phyloP scores from a whole-genome alignment of 1,140 invertebrate genomes.

The Rhagoletis pomonella region DNA sequence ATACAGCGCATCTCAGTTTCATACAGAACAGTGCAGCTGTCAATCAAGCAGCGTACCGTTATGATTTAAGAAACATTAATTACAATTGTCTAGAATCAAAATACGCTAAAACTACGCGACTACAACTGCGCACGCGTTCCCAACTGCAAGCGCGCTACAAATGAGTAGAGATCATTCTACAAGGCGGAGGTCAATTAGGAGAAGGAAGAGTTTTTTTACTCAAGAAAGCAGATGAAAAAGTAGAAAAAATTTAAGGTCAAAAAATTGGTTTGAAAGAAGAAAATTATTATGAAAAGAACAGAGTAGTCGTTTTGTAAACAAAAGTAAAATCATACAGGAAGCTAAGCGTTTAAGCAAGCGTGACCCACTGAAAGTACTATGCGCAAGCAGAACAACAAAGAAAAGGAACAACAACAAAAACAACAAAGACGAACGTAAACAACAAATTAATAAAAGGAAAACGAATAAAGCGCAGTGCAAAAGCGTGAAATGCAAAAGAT shows the following conservation, averaged over 20 bases:
- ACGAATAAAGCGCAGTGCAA: not conserved
- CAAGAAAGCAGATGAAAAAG: not conserved
- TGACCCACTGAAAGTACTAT: not conserved
- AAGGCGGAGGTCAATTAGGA: not conserved
- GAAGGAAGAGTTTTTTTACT: not conserved
- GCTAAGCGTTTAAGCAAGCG: not conserved
- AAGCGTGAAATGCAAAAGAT: not conserved
- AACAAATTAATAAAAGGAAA: not conserved
- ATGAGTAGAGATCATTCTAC: not conserved
- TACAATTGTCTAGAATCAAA: not conserved
- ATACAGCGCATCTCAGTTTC: not conserved
- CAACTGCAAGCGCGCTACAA: not conserved
- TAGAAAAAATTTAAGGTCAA: not conserved
- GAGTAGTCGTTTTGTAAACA: no score
- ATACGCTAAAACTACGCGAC: not conserved
- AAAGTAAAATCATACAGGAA: not conserved
- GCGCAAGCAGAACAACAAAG: not conserved
- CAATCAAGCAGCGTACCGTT: slow-evolving; percentile 19
- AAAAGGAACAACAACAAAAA: not conserved
- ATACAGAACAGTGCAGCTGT: slow-evolving; percentile 9
- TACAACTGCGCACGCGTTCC: not conserved
- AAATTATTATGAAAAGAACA: not conserved
- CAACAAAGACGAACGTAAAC: not conserved
- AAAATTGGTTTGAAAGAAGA: not conserved
- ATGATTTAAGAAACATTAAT: not conserved